Evolutionary conservation across 2,797 vertebrate species (phyloP).

Genomic region (Pipistrellus pygmaeus): DNA sequence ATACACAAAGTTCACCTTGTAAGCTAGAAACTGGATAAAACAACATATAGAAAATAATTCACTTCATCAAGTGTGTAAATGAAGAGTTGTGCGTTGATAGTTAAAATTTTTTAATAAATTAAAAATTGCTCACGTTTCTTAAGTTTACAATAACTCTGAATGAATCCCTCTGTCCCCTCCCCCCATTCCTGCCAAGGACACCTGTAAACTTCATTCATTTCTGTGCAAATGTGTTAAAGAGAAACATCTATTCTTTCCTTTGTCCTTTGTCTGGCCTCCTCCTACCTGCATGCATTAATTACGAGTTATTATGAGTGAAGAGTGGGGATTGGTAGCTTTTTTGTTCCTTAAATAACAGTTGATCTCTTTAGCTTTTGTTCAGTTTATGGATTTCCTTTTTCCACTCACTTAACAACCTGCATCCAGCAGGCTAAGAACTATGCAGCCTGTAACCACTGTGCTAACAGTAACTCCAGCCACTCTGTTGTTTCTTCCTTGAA

Average conservation of each 20-base stretch:
- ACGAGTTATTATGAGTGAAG: conserved; percentile 33
- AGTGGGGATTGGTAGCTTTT: conserved; percentile 50
- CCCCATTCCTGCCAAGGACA: background rate
- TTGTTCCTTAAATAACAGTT: conserved; percentile 59
- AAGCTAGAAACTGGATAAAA: background rate
- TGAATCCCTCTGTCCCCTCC: background rate
- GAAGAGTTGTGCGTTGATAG: background rate
- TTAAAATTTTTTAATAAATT: background rate
- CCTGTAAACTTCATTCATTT: conserved; percentile 53
- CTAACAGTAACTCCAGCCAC: conserved; percentile 21
- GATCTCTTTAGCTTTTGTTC: conserved; percentile 57
- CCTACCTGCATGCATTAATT: conserved; percentile 60
- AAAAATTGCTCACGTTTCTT: background rate
- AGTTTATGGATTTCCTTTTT: conserved; percentile 45
- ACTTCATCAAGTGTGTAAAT: background rate
- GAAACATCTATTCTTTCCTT: conserved; percentile 3
- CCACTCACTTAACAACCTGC: conserved; percentile 29
- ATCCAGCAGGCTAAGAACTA: conserved; percentile 18
- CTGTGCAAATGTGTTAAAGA: conserved; percentile 24
- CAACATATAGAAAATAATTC: background rate
- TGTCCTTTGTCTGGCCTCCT: background rate
- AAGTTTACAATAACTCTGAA: conserved; percentile 29
- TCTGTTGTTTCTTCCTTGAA: conserved; percentile 31
- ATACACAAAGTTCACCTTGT: background rate
- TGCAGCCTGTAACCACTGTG: conserved; percentile 22